Conservation (phyloP, 2,113 vertebrate genomes). For the Cebus imitator region DNA sequence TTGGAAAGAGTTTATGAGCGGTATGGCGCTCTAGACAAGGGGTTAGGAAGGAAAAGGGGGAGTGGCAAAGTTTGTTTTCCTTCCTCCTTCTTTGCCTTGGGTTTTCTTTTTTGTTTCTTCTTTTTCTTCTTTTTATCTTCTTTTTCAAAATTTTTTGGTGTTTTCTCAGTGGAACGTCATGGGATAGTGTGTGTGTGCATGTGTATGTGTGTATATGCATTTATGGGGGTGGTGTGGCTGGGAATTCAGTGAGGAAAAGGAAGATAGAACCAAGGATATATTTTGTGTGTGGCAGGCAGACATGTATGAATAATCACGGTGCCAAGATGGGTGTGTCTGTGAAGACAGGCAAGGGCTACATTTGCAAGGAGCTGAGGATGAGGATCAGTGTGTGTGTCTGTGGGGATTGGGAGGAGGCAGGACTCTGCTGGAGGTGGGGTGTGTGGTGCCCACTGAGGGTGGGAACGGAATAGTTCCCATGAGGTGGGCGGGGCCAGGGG, state of each 20-base stretch:
- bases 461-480: conserved; percentile 52
- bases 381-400: background rate
- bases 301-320: background rate
- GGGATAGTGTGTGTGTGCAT: background rate
- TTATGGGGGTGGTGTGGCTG: background rate
- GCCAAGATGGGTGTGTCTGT: background rate
- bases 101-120: conserved; percentile 23
- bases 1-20: conserved; percentile 63
- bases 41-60: background rate
- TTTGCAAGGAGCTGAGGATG: background rate
- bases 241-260: background rate
- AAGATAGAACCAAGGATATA: background rate
- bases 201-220: background rate
- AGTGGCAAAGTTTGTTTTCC: conserved; percentile 45
- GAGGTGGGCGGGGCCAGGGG: conserved; percentile 53
- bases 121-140: background rate
- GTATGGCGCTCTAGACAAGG: conserved; percentile 34
- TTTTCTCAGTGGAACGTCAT: conserved; percentile 67
- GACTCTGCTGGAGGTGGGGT: conserved; percentile 70
- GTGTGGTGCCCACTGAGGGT: conserved; percentile 59
- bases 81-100: conserved; percentile 56
- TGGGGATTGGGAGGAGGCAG: conserved; percentile 53
- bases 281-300: background rate
- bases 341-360: background rate
- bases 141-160: conserved; percentile 65